Evolutionary conservation across 2,888 invertebrate species (phyloP).

Genomic region (Drosophila acutilabella): DNA sequence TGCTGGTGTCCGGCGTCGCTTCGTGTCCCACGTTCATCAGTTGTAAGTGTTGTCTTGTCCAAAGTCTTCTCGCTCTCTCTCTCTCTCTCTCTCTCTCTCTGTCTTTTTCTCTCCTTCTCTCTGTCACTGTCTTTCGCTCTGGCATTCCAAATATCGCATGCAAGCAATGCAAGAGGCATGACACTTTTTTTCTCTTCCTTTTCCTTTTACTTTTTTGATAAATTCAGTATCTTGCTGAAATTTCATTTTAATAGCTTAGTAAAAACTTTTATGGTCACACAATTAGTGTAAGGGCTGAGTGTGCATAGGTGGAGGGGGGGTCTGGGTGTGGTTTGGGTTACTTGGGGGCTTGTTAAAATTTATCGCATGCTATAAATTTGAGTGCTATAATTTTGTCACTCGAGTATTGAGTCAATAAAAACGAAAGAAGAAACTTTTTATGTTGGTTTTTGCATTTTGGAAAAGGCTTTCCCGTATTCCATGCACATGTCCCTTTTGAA

Average conservation of each 20-base stretch:
- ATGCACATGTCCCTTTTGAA: conserved; percentile 32
- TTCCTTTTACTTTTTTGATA: conserved; percentile 12
- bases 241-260: conserved; percentile 48
- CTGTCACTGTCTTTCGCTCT: background rate
- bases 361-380: conserved; percentile 74
- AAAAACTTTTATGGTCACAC: conserved; percentile 54
- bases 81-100: conserved; percentile 28
- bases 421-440: conserved; percentile 55
- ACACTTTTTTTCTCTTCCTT: background rate
- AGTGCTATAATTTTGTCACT: conserved; percentile 72
- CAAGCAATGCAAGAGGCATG: conserved; percentile 20
- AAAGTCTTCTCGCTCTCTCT: conserved; percentile 29
- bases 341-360: conserved; percentile 65
- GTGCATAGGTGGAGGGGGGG: background rate
- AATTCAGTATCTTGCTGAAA: conserved; percentile 24
- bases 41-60: conserved; percentile 79
- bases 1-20: conserved; percentile 29
- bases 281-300: conserved; percentile 50
- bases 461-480: conserved; percentile 48
- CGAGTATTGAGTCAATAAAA: conserved; percentile 64
- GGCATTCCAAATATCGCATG: conserved; percentile 16
- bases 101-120: conserved; percentile 9
- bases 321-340: background rate
- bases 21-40: conserved; percentile 76
- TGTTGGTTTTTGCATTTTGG: conserved; percentile 56